Percentiles rank a stretch among this genome's conserved stretches.
Conservation (phyloP, 2,797 vertebrate species). For the Kryptopterus vitreolus region DNA sequence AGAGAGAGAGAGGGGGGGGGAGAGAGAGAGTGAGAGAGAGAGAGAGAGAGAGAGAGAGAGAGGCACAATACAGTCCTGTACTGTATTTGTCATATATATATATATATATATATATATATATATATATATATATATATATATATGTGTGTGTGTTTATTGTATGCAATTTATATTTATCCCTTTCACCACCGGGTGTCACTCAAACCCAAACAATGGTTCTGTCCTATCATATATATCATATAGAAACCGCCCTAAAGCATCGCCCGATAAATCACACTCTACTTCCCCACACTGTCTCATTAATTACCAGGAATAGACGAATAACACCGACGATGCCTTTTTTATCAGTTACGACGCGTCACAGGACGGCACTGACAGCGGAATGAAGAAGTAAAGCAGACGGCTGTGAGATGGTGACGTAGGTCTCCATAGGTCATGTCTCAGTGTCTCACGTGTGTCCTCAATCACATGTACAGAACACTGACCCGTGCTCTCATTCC, state of each 20-base stretch:
- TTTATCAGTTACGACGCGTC: background rate
- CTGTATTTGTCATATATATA: too few species aligned
- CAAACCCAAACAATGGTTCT: background rate
- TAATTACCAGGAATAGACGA: background rate
- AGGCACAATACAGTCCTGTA: too few species aligned
- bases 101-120: too few species aligned
- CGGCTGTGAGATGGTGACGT: background rate
- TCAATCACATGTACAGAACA: background rate
- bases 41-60: too few species aligned
- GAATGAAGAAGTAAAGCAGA: background rate
- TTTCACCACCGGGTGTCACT: conserved; percentile 38
- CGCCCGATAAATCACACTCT: background rate
- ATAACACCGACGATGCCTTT: background rate
- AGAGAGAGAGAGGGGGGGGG: too few species aligned
- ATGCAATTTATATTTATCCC: background rate
- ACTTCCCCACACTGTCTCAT: background rate
- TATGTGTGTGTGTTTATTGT: background rate
- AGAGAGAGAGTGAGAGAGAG: too few species aligned
- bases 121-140: too few species aligned
- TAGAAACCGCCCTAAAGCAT: background rate
- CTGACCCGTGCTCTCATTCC: background rate
- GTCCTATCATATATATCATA: too few species aligned
- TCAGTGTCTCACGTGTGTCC: background rate
- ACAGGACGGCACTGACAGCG: too few species aligned
- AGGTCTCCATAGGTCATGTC: background rate